Evolutionary conservation across 2,797 vertebrate genomes (phyloP).

Genomic region (Mus minutoides): DNA sequence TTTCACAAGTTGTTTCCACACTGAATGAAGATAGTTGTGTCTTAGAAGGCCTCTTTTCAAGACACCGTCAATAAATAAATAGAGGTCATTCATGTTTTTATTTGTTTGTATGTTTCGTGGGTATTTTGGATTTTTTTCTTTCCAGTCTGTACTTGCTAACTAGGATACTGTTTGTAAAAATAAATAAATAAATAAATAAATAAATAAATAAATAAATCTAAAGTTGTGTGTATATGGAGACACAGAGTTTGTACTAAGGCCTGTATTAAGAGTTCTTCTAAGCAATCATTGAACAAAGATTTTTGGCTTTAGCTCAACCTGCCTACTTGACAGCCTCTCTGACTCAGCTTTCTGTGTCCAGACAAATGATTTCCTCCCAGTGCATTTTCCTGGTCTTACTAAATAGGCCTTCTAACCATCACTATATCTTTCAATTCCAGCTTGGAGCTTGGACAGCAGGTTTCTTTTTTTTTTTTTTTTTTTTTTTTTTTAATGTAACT

Average conservation of each 20-base stretch:
- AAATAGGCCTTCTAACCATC: conserved; percentile 70
- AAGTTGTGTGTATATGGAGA: background rate
- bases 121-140: background rate
- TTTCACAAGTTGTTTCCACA: background rate
- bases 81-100: background rate
- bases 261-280: background rate
- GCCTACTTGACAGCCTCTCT: conserved; percentile 31
- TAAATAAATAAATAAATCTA: background rate
- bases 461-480: background rate
- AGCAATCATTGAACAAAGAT: background rate
- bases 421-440: conserved; percentile 74
- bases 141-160: background rate
- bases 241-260: background rate
- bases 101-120: background rate
- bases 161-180: background rate
- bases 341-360: conserved; percentile 75
- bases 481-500: background rate
- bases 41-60: background rate
- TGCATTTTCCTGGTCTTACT: conserved; percentile 68
- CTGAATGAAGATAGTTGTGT: background rate
- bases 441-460: conserved; percentile 70
- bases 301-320: conserved; percentile 61
- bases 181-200: no score
- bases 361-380: conserved; percentile 72
- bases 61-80: background rate